phyloP scores from a whole-genome alignment of 1,140 invertebrate genomes.

The Cyphomyrmex costatus region DNA sequence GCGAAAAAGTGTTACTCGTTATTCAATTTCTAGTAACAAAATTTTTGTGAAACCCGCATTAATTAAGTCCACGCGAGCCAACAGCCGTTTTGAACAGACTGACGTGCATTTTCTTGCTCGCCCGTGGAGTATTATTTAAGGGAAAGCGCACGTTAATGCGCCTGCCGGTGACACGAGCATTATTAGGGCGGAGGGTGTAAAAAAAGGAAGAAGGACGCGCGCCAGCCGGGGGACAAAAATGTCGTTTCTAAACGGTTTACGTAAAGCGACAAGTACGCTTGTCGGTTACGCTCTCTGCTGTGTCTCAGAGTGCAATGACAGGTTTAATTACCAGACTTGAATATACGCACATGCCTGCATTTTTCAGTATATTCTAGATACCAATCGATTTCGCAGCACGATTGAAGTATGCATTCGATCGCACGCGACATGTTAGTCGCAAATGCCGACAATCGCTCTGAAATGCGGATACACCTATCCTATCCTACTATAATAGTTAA shows the following conservation, averaged over 20 bases:
- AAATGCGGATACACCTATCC: too few species aligned
- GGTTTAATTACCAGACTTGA: slow-evolving; percentile 69
- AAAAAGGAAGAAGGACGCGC: slow-evolving; percentile 54
- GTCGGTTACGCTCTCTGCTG: slow-evolving; percentile 42
- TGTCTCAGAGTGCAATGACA: slow-evolving; percentile 68
- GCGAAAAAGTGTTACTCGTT: not conserved
- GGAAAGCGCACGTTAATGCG: slow-evolving; percentile 50
- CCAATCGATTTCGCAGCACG: slow-evolving; percentile 53
- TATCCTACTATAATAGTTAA: not conserved
- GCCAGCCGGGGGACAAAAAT: slow-evolving; percentile 47
- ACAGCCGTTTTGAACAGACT: slow-evolving; percentile 42
- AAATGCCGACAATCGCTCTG: not conserved
- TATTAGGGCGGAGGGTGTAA: slow-evolving; percentile 31
- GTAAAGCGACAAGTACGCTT: slow-evolving; percentile 55
- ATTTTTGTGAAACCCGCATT: slow-evolving; percentile 35
- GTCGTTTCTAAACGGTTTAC: slow-evolving; percentile 65
- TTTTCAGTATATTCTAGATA: slow-evolving; percentile 28
- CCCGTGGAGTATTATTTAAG: slow-evolving; percentile 52
- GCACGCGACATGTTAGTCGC: not conserved
- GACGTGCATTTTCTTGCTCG: slow-evolving; percentile 54
- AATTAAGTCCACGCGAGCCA: slow-evolving; percentile 41
- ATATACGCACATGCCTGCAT: slow-evolving; percentile 19
- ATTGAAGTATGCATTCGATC: slow-evolving; percentile 18
- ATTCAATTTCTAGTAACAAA: slow-evolving; percentile 31
- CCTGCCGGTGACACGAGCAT: slow-evolving; percentile 60